Conservation (phyloP, 2,888 invertebrate genomes). For the Onthophagus sagittarius region DNA sequence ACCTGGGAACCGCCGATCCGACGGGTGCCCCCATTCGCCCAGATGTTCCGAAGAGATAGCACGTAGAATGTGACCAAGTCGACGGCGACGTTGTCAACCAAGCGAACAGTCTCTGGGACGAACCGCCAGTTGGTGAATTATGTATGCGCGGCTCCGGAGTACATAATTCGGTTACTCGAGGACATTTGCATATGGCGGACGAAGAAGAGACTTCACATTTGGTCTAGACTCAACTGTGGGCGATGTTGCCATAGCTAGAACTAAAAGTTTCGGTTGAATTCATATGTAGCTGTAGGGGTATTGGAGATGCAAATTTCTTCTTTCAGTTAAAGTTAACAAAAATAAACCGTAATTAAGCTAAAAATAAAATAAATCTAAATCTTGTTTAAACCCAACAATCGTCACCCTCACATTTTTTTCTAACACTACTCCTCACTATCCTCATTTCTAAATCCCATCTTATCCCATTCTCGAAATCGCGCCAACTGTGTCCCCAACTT, state of each 20-base stretch:
- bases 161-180: slow-evolving; percentile 47
- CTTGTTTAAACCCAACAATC: no score
- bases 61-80: slow-evolving; percentile 29
- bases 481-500: neutral
- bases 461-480: neutral
- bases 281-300: no score
- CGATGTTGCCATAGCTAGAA: no score
- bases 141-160: slow-evolving; percentile 46
- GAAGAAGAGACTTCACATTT: slow-evolving; percentile 36
- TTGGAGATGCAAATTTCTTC: no score
- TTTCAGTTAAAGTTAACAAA: no score
- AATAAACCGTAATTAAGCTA: no score
- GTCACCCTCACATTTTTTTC: no score
- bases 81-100: slow-evolving; percentile 9
- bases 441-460: neutral
- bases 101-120: slow-evolving; percentile 27
- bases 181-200: slow-evolving; percentile 50
- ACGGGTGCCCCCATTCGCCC: slow-evolving; percentile 22
- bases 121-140: slow-evolving; percentile 37
- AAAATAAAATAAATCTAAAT: no score
- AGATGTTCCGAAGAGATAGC: slow-evolving; percentile 37
- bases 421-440: neutral
- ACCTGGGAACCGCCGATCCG: slow-evolving; percentile 26
- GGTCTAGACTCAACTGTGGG: neutral
- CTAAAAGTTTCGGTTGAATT: no score